Evolutionary conservation across 2,113 vertebrate species (phyloP).

Genomic region (Leptosomus discolor): DNA sequence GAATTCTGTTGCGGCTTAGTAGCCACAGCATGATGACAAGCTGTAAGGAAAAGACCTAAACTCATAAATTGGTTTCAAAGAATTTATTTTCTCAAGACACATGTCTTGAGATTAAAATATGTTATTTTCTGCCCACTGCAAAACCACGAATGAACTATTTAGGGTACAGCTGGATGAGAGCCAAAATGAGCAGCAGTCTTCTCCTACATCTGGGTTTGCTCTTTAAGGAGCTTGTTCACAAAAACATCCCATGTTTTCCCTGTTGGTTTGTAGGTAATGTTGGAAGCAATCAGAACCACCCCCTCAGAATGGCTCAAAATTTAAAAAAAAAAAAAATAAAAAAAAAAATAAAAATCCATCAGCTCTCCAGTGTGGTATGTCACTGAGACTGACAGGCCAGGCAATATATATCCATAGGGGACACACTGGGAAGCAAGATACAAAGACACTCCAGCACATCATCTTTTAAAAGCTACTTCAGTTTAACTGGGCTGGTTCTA

Average conservation of each 20-base stretch:
- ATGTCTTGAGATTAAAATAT: background rate
- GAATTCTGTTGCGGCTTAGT: background rate
- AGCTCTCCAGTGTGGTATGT: background rate
- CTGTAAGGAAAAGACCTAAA: background rate
- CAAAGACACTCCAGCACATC: background rate
- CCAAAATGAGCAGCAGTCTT: background rate
- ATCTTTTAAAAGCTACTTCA: background rate
- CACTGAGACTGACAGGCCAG: background rate
- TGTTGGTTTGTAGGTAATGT: background rate
- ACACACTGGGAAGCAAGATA: background rate
- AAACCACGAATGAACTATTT: background rate
- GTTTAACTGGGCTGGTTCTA: accelerated
- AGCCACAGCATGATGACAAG: background rate
- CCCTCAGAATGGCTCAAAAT: background rate
- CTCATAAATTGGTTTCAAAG: background rate
- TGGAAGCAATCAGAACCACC: background rate
- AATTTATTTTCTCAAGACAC: background rate
- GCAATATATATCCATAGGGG: background rate
- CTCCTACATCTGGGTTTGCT: background rate
- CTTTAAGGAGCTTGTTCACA: background rate
- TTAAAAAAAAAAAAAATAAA: background rate
- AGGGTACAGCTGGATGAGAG: background rate
- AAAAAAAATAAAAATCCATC: too few relatives aligned
- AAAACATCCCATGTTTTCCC: background rate
- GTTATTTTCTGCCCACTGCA: background rate